A percentile compares a stretch with the other conserved stretches of the same genome.
Conservation (phyloP, 2,113 vertebrate genomes). For the Corythornis madagascariensis region DNA sequence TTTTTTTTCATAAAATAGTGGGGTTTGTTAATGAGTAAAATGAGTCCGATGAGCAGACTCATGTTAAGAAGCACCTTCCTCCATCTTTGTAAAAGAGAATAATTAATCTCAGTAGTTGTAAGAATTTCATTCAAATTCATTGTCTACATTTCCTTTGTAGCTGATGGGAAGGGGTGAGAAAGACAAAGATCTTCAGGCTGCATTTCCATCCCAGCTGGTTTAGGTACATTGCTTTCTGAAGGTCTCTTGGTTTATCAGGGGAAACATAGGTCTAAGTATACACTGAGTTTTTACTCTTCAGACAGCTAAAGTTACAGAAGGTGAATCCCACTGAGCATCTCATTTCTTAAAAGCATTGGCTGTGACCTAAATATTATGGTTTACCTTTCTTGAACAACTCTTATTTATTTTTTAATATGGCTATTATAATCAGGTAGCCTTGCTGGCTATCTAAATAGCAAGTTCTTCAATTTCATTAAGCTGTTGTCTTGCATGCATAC, state of each 20-base stretch:
- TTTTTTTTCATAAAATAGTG: background rate
- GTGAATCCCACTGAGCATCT: background rate
- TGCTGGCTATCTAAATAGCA: background rate
- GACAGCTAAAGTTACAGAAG: background rate
- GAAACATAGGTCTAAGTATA: background rate
- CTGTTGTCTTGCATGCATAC: background rate
- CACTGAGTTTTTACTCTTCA: background rate
- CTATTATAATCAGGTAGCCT: background rate
- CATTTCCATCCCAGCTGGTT: background rate
- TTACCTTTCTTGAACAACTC: background rate
- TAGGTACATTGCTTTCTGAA: background rate
- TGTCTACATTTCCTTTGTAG: background rate
- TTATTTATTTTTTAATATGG: background rate
- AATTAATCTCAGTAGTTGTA: background rate
- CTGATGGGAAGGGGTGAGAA: background rate
- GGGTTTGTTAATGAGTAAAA: background rate
- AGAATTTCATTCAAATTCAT: background rate
- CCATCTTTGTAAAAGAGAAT: background rate
- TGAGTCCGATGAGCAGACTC: background rate
- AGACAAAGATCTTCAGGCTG: background rate
- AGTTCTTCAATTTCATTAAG: background rate
- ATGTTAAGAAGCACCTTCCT: background rate
- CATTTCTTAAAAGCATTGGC: background rate
- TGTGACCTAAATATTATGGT: background rate
- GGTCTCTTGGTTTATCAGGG: background rate